phyloP scores from a whole-genome alignment of 2,113 vertebrate species.

The Pteropus alecto region DNA sequence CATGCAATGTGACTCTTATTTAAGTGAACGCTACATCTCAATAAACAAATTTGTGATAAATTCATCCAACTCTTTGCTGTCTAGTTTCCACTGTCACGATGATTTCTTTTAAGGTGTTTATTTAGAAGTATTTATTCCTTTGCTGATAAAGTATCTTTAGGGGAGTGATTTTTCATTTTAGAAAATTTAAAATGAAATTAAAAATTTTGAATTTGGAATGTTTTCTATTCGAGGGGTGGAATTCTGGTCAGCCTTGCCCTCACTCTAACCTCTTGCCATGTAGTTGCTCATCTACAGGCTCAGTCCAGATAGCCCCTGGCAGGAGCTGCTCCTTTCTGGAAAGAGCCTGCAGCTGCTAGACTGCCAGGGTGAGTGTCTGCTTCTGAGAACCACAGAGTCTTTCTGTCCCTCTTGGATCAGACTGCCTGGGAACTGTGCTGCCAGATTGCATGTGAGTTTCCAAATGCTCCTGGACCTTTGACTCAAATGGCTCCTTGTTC shows the following conservation, averaged over 20 bases:
- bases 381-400: not conserved
- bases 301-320: not conserved
- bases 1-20: slow-evolving; percentile 8
- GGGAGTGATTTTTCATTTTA: slow-evolving; percentile 22
- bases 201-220: not conserved
- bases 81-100: not conserved
- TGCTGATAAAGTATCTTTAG: not conserved
- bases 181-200: not conserved
- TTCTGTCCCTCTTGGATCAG: not conserved
- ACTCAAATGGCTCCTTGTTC: not conserved
- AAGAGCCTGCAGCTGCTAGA: not conserved
- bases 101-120: not conserved
- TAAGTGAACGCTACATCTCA: not conserved
- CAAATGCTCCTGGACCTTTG: not conserved
- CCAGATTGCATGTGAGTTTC: not conserved
- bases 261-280: not conserved
- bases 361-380: not conserved
- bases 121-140: not conserved
- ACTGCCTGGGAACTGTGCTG: not conserved
- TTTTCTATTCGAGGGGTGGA: not conserved
- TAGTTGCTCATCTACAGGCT: not conserved
- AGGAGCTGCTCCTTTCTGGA: not conserved
- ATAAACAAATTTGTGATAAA: not conserved
- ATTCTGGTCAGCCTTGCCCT: not conserved
- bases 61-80: not conserved